Percentiles rank a stretch among this genome's conserved stretches.
phyloP scores from a whole-genome alignment of 2,113 vertebrate species.

The Colistium nudipinnis region DNA sequence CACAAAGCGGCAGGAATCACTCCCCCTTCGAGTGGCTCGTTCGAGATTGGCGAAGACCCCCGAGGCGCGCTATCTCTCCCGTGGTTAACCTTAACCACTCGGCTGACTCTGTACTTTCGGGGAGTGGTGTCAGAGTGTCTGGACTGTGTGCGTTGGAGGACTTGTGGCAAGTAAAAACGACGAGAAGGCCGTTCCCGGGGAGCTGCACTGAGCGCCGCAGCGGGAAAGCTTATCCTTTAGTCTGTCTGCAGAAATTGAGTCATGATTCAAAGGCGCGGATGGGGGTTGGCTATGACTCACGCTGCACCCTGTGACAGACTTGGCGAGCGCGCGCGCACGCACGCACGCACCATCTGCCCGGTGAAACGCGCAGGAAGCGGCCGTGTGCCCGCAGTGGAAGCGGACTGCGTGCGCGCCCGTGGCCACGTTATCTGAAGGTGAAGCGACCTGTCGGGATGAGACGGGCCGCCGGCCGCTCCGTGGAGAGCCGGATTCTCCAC shows the following conservation, averaged over 20 bases:
- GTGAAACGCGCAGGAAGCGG: conserved; percentile 54
- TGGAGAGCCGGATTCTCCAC: conserved; percentile 42
- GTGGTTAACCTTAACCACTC: conserved; percentile 26
- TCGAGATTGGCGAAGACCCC: conserved; percentile 11
- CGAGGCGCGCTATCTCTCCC: conserved; percentile 13
- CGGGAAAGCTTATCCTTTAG: conserved; percentile 58
- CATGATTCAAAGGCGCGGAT: conserved; percentile 63
- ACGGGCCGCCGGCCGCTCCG: conserved; percentile 22
- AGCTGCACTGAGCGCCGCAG: conserved; percentile 46
- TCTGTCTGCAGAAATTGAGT: conserved; percentile 60
- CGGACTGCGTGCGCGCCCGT: conserved; percentile 46
- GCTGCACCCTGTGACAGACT: conserved; percentile 56
- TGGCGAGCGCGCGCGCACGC: conserved; percentile 47
- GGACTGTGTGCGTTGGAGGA: background rate
- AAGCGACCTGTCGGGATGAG: conserved; percentile 54
- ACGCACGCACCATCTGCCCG: background rate
- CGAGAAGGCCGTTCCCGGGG: conserved; percentile 32
- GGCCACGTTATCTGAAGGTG: conserved; percentile 42
- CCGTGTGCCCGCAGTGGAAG: conserved; percentile 44
- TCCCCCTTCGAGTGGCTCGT: conserved; percentile 42
- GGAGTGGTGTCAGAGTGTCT: background rate
- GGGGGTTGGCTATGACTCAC: conserved; percentile 64
- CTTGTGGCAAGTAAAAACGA: conserved; percentile 37
- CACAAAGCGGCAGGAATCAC: conserved; percentile 49
- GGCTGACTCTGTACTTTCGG: conserved; percentile 31